These are phyloP conservation scores for Aplysia californica DNA, from an alignment of 1,140 invertebrate species.

Conservation along the genomic window DNA sequence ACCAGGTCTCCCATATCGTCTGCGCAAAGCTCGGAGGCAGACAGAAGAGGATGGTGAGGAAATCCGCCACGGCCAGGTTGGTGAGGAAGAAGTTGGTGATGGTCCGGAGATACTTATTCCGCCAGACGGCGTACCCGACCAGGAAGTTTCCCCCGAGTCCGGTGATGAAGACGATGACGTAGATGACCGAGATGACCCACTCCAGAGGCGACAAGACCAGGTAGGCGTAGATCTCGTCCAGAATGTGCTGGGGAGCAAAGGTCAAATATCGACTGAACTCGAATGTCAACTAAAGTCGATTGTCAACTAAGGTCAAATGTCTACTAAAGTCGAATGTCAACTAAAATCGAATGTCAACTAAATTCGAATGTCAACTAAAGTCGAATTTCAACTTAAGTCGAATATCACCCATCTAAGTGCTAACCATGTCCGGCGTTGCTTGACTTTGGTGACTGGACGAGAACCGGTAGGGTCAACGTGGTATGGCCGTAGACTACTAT, in stretches of 20 bases:
- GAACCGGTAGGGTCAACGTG: too few relatives aligned
- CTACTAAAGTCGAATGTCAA: not conserved
- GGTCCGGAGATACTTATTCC: conserved; percentile 85
- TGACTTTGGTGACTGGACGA: too few relatives aligned
- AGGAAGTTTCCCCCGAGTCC: conserved; percentile 88
- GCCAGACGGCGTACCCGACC: conserved; percentile 87
- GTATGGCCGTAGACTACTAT: too few relatives aligned
- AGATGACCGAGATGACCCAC: conserved; percentile 66
- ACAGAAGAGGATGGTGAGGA: conserved; percentile 89
- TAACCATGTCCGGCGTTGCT: too few relatives aligned
- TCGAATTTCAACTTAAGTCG: not conserved
- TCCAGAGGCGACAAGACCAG: conserved; percentile 32
- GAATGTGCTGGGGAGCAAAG: conserved; percentile 7
- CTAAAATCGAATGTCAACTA: not conserved
- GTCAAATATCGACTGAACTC: not conserved
- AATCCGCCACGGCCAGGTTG: conserved; percentile 90
- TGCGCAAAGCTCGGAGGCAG: conserved; percentile 83
- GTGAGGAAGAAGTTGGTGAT: conserved; percentile 94
- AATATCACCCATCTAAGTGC: not conserved
- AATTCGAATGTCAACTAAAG: not conserved
- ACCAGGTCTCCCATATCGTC: conserved; percentile 92
- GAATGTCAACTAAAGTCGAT: not conserved
- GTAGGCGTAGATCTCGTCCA: conserved; percentile 26
- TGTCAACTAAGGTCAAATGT: not conserved
- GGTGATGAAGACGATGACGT: conserved; percentile 78